Evolutionary conservation across 2,888 invertebrate genomes (phyloP).

Genomic region (Baronia brevicornis): DNA sequence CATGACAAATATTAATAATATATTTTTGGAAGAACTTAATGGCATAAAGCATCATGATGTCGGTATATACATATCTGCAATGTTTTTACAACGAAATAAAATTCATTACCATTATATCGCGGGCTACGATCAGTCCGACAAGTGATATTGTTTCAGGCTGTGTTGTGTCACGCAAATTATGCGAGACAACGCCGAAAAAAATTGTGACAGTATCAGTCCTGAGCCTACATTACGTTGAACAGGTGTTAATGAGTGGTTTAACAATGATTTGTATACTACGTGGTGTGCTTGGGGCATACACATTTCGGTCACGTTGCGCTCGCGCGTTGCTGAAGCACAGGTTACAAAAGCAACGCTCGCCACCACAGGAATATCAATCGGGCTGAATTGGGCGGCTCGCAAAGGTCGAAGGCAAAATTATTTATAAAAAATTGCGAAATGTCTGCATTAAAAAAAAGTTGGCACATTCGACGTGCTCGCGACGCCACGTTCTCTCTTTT

Average conservation of each 20-base stretch:
- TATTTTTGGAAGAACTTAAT: no score
- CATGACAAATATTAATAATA: no score
- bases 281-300: slow-evolving; percentile 28
- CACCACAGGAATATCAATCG: slow-evolving; percentile 69
- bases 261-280: slow-evolving; percentile 32
- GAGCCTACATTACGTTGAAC: slow-evolving; percentile 18
- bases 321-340: slow-evolving; percentile 41
- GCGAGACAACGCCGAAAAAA: slow-evolving; percentile 1
- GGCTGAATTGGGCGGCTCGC: slow-evolving; percentile 63
- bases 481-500: slow-evolving; percentile 68
- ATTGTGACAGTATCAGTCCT: slow-evolving; percentile 15
- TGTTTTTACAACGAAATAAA: no score
- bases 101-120: no score
- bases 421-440: slow-evolving; percentile 70
- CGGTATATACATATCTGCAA: no score
- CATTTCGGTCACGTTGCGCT: slow-evolving; percentile 51
- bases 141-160: slow-evolving; percentile 1
- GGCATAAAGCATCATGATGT: no score
- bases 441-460: slow-evolving; percentile 62
- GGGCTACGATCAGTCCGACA: no score
- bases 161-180: slow-evolving; percentile 7
- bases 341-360: slow-evolving; percentile 62
- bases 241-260: slow-evolving; percentile 26
- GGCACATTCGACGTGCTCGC: slow-evolving; percentile 69
- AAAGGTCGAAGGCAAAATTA: slow-evolving; percentile 72